phyloP scores from a whole-genome alignment of 2,797 vertebrate genomes.

The Hydrolagus colliei region DNA sequence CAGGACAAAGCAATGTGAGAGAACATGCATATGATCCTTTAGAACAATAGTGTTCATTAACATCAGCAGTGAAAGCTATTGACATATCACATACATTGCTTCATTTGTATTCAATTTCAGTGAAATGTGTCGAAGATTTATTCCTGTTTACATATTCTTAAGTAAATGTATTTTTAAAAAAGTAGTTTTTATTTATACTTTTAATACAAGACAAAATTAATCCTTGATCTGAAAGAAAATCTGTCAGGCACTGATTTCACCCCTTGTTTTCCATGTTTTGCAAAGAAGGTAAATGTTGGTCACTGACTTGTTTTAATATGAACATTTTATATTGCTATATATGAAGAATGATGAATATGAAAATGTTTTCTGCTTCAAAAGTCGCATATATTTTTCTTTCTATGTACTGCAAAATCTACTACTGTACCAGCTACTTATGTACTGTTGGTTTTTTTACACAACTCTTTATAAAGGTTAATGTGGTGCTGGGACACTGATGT shows the following conservation, averaged over 20 bases:
- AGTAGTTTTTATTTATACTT: constrained; percentile 23
- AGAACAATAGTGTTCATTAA: background rate
- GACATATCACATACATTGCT: background rate
- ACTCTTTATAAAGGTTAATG: constrained; percentile 12
- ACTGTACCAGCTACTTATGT: background rate
- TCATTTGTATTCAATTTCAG: background rate
- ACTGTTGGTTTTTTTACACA: background rate
- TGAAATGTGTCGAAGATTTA: constrained; percentile 5
- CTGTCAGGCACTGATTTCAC: background rate
- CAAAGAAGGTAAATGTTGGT: background rate
- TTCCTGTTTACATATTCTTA: constrained; percentile 13
- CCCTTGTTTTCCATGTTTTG: background rate
- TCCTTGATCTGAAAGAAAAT: background rate
- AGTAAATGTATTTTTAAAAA: constrained; percentile 14
- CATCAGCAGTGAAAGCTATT: background rate
- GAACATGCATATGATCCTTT: background rate
- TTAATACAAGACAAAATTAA: constrained; percentile 5
- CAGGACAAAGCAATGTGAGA: background rate
- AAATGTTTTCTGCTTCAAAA: background rate
- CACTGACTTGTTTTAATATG: background rate
- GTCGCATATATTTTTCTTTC: background rate
- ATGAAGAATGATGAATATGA: background rate
- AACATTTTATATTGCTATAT: background rate
- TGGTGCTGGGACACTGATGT: background rate
- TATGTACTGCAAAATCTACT: background rate